phyloP scores from a whole-genome alignment of 1,140 invertebrate genomes.

The Campoletis sonorensis region DNA sequence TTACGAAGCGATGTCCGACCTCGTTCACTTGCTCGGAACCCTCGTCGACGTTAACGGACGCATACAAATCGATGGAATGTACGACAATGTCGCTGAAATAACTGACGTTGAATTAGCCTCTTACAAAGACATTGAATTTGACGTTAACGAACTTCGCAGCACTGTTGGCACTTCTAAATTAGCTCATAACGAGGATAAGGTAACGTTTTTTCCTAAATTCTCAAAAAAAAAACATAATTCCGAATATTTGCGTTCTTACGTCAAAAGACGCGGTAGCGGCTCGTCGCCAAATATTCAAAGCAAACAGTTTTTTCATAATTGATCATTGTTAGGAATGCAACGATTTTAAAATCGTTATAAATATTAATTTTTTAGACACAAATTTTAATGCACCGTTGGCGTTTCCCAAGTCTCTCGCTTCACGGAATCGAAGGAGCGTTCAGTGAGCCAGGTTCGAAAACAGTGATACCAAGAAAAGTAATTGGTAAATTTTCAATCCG shows the following conservation, averaged over 20 bases:
- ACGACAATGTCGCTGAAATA: conserved; percentile 86
- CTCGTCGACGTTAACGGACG: conserved; percentile 90
- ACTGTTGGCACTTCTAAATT: conserved; percentile 85
- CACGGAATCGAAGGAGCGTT: conserved; percentile 97
- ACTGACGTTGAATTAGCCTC: conserved; percentile 85
- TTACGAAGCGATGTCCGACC: conserved; percentile 92
- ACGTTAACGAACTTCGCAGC: conserved; percentile 84
- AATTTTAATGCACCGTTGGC: conserved; percentile 93
- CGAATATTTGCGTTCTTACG: neutral
- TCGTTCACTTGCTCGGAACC: conserved; percentile 89
- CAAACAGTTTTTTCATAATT: too few species aligned
- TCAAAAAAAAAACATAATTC: conserved; percentile 18
- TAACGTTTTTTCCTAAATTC: conserved; percentile 60
- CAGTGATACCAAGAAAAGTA: conserved; percentile 96
- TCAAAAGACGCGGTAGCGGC: neutral
- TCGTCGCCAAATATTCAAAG: too few species aligned
- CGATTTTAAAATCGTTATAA: too few species aligned
- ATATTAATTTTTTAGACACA: conserved; percentile 72
- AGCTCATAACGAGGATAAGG: conserved; percentile 87
- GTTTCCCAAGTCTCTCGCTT: conserved; percentile 91
- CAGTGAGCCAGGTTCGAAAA: conserved; percentile 93
- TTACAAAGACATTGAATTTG: conserved; percentile 94
- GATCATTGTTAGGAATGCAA: too few species aligned
- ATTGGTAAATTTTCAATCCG: conserved; percentile 98
- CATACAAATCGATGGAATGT: conserved; percentile 88